These are phyloP conservation scores for Epicampocera succincta DNA, from an alignment of 2,888 invertebrate genomes.

Conservation along the genomic window DNA sequence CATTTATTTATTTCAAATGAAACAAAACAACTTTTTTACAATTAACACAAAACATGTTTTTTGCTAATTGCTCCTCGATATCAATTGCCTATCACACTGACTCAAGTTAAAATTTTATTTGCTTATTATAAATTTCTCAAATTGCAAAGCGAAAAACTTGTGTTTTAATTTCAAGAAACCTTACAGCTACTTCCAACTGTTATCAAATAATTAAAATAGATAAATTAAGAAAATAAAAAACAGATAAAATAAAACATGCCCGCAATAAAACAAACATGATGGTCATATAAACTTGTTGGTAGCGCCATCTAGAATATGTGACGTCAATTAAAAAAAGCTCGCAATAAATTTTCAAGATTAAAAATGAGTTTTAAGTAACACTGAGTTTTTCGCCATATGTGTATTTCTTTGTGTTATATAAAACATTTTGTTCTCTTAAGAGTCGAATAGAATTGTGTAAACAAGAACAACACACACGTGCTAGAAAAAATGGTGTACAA, in stretches of 20 bases:
- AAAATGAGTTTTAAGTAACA: slow-evolving; percentile 1
- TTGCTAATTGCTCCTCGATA: slow-evolving; percentile 9
- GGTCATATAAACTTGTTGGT: not conserved
- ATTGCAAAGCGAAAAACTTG: slow-evolving; percentile 16
- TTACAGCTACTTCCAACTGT: slow-evolving; percentile 18
- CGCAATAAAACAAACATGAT: not conserved
- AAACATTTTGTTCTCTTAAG: slow-evolving; percentile 13
- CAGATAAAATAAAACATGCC: slow-evolving; percentile 15
- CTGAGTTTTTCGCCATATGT: not conserved
- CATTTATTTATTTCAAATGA: no score
- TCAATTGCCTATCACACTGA: not conserved
- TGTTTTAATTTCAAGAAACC: slow-evolving; percentile 8
- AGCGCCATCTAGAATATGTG: slow-evolving; percentile 1
- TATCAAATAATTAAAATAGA: slow-evolving; percentile 35
- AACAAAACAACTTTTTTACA: no score
- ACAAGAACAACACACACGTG: slow-evolving; percentile 7
- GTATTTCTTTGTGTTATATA: slow-evolving; percentile 1
- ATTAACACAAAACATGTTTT: no score
- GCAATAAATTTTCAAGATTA: not conserved
- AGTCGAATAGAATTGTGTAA: slow-evolving; percentile 13
- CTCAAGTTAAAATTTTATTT: no score
- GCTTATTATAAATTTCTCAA: not conserved
- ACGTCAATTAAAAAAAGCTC: slow-evolving; percentile 14
- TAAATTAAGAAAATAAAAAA: not conserved
- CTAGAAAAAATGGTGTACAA: no score